Percentiles rank a stretch among this genome's conserved stretches.
These are phyloP conservation scores for Bathybates hornii DNA, from an alignment of 2,113 vertebrate genomes.

Conservation along the genomic window DNA sequence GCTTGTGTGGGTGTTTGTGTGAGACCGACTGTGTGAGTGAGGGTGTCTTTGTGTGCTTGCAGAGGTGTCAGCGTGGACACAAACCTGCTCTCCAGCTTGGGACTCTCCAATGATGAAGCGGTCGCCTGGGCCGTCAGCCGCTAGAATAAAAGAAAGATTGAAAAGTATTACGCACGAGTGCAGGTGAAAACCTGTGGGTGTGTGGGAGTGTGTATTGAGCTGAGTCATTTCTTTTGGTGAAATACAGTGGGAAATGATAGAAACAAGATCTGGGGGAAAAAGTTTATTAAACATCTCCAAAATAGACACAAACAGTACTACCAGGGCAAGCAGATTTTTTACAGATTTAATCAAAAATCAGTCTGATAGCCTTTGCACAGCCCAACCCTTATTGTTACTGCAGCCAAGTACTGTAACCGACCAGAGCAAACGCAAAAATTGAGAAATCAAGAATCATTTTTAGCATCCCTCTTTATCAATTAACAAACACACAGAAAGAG, in stretches of 20 bases:
- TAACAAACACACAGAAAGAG: neutral
- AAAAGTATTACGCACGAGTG: neutral
- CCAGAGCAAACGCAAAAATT: neutral
- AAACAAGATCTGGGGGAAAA: neutral
- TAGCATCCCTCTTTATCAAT: neutral
- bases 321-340: neutral
- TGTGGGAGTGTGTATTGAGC: neutral
- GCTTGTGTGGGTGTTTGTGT: neutral
- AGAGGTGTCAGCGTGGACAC: neutral
- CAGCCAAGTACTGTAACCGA: neutral
- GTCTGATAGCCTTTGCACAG: neutral
- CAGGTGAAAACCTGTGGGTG: neutral
- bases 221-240: neutral
- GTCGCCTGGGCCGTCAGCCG: constrained; percentile 96
- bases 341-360: neutral
- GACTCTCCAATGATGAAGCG: constrained; percentile 99
- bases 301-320: neutral
- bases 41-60: neutral
- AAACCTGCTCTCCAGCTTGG: constrained; percentile 97
- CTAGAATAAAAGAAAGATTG: constrained; percentile 69
- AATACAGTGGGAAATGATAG: neutral
- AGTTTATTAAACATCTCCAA: neutral
- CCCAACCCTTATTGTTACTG: neutral
- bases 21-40: neutral
- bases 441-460: neutral